Percentiles rank a stretch among this genome's conserved stretches.
Conservation (phyloP, 2,797 vertebrate genomes). For the Cirrhinus molitorella region DNA sequence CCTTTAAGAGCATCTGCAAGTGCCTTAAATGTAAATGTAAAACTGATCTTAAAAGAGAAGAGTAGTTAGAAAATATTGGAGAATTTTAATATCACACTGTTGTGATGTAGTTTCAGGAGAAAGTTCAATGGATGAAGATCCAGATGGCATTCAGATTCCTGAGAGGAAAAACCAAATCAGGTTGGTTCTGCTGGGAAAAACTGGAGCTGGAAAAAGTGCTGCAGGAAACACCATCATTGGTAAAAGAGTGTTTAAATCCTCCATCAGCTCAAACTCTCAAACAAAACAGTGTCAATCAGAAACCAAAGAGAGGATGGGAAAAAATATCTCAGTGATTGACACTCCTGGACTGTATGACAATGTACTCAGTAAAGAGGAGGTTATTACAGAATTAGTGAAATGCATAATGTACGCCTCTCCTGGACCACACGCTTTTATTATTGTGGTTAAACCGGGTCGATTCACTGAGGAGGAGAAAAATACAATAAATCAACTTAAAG, state of each 20-base stretch:
- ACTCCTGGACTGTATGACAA: background rate
- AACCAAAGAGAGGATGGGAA: background rate
- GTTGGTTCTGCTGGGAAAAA: constrained; percentile 48
- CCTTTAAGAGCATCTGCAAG: no score
- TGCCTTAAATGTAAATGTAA: no score
- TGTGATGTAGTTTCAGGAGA: constrained; percentile 9
- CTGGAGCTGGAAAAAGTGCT: constrained; percentile 37
- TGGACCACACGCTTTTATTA: background rate
- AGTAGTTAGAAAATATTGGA: no score
- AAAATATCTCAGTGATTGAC: background rate
- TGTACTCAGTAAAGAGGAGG: background rate
- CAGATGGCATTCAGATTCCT: background rate
- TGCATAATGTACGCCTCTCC: background rate
- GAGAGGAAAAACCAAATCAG: background rate
- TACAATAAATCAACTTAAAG: background rate
- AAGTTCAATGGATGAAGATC: background rate
- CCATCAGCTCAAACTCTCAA: background rate
- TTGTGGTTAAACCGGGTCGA: background rate
- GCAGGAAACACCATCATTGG: constrained; percentile 42
- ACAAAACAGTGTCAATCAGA: background rate
- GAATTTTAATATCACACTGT: no score
- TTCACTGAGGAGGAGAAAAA: constrained; percentile 13
- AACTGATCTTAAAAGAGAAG: no score
- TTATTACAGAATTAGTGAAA: background rate
- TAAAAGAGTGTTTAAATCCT: background rate